These are phyloP conservation scores for Liopterus haemorrhoidalis DNA, from an alignment of 2,888 invertebrate species.

Conservation along the genomic window DNA sequence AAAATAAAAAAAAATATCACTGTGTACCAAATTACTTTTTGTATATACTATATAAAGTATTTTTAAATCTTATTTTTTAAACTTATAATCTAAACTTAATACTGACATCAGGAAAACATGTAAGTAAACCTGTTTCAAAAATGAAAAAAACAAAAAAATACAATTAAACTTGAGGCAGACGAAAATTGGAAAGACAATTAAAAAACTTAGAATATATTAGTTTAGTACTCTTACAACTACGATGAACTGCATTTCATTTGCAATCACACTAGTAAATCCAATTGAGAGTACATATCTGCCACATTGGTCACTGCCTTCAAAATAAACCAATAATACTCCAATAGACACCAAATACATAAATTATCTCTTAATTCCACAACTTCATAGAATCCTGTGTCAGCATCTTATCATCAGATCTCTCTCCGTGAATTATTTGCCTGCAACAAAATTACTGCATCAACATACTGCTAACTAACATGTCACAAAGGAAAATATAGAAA, in stretches of 20 bases:
- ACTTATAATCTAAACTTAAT: conserved; percentile 25
- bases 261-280: too few relatives aligned
- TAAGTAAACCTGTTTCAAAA: conserved; percentile 3
- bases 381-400: conserved; percentile 22
- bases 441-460: conserved; percentile 5
- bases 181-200: too few relatives aligned
- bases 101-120: conserved; percentile 33
- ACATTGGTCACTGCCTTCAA: conserved; percentile 15
- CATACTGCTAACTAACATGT: too few relatives aligned
- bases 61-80: conserved; percentile 18
- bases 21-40: conserved; percentile 21
- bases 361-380: conserved; percentile 10
- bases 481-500: too few relatives aligned
- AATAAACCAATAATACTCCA: conserved; percentile 12
- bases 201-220: too few relatives aligned
- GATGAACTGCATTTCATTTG: too few relatives aligned
- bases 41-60: conserved; percentile 17
- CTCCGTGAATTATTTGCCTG: conserved; percentile 18
- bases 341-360: conserved; percentile 18
- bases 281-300: too few relatives aligned
- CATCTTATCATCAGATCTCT: conserved; percentile 21
- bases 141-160: conserved; percentile 6
- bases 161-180: conserved; percentile 2
- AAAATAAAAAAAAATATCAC: conserved; percentile 22
- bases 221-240: too few relatives aligned